Percentiles rank a stretch among this genome's conserved stretches.
These are phyloP conservation scores for Virgularia gustaviana DNA, from an alignment of 92 coral and sea anemone species.

Conservation along the genomic window DNA sequence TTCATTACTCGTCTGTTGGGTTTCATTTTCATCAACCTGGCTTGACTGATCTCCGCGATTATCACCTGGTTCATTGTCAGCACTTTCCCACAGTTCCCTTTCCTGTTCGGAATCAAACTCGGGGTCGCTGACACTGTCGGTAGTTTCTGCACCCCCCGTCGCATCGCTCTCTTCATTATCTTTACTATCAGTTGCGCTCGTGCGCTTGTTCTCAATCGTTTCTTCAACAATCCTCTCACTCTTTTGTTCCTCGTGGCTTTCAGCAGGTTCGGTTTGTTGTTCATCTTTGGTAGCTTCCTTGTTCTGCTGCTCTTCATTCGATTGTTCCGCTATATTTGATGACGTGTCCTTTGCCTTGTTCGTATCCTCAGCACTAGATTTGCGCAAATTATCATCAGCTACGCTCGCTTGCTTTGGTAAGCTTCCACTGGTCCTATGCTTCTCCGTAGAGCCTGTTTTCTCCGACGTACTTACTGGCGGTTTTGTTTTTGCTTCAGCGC, in stretches of 20 bases:
- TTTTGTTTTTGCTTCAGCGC: neutral
- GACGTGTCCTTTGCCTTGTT: constrained; percentile 19
- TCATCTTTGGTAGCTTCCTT: neutral
- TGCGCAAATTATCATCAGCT: too few relatives aligned
- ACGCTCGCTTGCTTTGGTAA: too few relatives aligned
- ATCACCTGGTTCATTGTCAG: neutral
- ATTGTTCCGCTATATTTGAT: neutral
- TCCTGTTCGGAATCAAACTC: too few relatives aligned
- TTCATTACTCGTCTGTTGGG: constrained; percentile 47
- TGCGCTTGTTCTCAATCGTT: neutral
- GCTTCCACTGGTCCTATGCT: too few relatives aligned
- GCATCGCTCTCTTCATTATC: neutral
- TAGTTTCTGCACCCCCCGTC: neutral
- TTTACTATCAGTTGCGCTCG: neutral
- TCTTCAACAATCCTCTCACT: neutral
- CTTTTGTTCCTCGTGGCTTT: neutral
- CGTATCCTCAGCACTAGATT: too few relatives aligned
- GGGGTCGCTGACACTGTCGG: too few relatives aligned
- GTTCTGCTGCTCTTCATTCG: neutral
- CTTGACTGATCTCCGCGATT: too few relatives aligned
- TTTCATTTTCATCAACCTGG: neutral
- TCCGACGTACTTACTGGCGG: neutral
- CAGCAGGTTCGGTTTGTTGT: neutral
- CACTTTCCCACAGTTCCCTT: neutral
- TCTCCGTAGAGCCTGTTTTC: too few relatives aligned